A percentile compares a stretch with the other conserved stretches of the same genome.
phyloP scores from a whole-genome alignment of 2,888 invertebrate species.

The Mimachlamys varia region DNA sequence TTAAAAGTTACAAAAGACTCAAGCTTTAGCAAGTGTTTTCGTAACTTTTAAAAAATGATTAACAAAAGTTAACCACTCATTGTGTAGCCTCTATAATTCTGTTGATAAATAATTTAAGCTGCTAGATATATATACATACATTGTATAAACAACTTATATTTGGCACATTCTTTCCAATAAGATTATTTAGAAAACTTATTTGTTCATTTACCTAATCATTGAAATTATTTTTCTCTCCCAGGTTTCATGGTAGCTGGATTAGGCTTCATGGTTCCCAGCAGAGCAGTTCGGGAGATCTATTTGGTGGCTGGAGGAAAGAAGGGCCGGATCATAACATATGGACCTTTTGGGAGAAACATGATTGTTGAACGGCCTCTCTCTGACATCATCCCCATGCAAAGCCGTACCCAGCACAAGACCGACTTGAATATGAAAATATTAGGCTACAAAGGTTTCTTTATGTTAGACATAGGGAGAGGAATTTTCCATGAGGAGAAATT shows the following conservation, averaged over 20 bases:
- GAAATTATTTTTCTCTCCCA: background rate
- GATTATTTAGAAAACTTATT: too few species aligned
- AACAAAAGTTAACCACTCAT: too few species aligned
- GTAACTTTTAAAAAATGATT: too few species aligned
- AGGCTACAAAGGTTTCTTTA: background rate
- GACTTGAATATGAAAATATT: background rate
- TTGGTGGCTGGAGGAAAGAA: background rate
- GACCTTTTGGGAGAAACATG: background rate
- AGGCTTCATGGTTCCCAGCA: background rate
- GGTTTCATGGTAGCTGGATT: background rate
- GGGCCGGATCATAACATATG: background rate
- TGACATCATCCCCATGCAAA: background rate
- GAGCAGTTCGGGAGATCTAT: background rate
- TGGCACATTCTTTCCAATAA: too few species aligned
- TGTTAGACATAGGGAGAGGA: background rate
- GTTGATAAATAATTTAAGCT: too few species aligned
- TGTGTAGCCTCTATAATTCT: too few species aligned
- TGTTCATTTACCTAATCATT: too few species aligned
- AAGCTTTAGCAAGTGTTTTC: too few species aligned
- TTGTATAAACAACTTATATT: too few species aligned
- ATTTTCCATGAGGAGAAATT: background rate
- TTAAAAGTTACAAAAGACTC: too few species aligned
- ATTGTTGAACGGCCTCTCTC: background rate
- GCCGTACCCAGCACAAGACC: constrained; percentile 1
- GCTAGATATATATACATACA: too few species aligned